Conservation (phyloP, 2,888 invertebrate species). For the Entomobrya multifasciata region DNA sequence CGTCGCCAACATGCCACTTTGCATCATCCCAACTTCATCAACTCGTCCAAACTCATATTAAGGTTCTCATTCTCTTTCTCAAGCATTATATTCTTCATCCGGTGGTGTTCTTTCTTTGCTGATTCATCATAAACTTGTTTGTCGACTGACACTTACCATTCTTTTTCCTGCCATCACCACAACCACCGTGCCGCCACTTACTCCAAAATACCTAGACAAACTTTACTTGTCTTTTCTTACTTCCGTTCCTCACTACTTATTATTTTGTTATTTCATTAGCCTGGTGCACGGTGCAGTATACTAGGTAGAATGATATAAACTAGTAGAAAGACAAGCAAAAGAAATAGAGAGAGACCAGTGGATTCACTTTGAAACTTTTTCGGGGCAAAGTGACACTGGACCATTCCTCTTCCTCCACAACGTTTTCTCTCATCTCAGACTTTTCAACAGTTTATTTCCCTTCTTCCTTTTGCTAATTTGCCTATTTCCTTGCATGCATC, state of each 20-base stretch:
- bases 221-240: not conserved
- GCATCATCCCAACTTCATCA: conserved; percentile 10
- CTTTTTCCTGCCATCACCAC: not conserved
- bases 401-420: no score
- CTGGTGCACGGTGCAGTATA: not conserved
- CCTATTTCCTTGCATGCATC: conserved; percentile 1
- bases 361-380: conserved; percentile 8
- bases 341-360: not conserved
- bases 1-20: conserved; percentile 9
- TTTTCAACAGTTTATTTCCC: not conserved
- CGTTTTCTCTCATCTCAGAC: no score
- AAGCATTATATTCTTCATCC: not conserved
- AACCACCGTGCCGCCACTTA: not conserved
- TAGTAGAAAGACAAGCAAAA: no score
- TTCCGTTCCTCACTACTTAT: not conserved
- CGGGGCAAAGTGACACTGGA: not conserved
- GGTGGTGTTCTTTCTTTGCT: conserved; percentile 15
- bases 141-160: conserved; percentile 43
- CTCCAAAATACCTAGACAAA: not conserved
- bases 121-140: conserved; percentile 55
- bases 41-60: not conserved
- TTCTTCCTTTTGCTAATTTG: not conserved
- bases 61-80: no score
- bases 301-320: not conserved
- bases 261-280: not conserved